Evolutionary conservation across 2,797 vertebrate species (phyloP), one percentile per base, ranked within the genome.

Genomic region (Centroberyx gerrardi): DNA sequence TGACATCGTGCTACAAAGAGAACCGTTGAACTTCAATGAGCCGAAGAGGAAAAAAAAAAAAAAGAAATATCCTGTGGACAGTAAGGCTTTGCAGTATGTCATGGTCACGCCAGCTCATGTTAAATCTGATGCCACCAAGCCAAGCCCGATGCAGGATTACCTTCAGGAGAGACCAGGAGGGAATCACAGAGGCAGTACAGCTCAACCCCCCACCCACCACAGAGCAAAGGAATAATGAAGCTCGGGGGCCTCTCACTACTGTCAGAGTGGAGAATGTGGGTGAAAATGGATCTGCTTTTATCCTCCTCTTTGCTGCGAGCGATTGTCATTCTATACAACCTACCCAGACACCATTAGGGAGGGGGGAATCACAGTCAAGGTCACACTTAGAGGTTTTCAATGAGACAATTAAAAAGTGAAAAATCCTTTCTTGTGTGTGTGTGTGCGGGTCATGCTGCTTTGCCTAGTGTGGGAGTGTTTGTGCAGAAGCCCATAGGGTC

Each of bases 281-380:
- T 75, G 84, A 90, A 88, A 90, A 84, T 52, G 73, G 78, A 90
- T 80, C 70, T 75, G 62, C 88, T 90, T 91, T 92, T 81, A 88
- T 92, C 85, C 60, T 75, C 62, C 54, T 66, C 64, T 66, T 70
- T 29, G 84, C 85, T 76, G 77, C 80, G n/a, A 85, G 88, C 71
- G 22, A 64, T 51, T 76, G 82, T 72, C 79, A 63, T 71, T 87
- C 85, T 87, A 40, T 82, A 75, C 82, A 76, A 46, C 33, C 49
- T 31, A 15, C 28, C 46, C 68, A 66, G 68, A 72, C 55, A 68
- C 85, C 82, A 87, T 84, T 81, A 89, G 3, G 18, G 58, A 31
- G 15, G 5, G 22, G 28, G 14, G 73, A 72, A 74, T 82, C 58
- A 80, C 59, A 74, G 55, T 68, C 82, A 86, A 81, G 88, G 86